These are phyloP conservation scores for Lepilemur septentrionalis DNA, from an alignment of 2,797 vertebrate species.

Conservation along the genomic window DNA sequence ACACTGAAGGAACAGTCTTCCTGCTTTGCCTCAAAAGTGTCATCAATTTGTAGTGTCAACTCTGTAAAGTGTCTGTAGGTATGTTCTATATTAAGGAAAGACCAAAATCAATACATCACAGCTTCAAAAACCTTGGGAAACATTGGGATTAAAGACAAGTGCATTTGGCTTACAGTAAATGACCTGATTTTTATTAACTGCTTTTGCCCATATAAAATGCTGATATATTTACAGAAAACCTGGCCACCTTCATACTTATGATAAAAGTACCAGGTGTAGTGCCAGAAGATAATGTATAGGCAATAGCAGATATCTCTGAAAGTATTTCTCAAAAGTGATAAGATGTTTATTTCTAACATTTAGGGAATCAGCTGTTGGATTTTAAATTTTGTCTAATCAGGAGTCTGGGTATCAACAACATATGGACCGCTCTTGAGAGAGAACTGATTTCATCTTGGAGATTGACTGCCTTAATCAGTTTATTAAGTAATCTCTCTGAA, in stretches of 20 bases:
- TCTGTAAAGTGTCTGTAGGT: slow-evolving; percentile 63
- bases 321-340: slow-evolving; percentile 72
- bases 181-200: slow-evolving; percentile 47
- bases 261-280: slow-evolving; percentile 28
- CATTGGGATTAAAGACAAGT: not conserved
- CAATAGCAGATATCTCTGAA: slow-evolving; percentile 53
- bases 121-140: slow-evolving; percentile 19
- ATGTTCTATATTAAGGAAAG: slow-evolving; percentile 17
- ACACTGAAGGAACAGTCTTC: not conserved
- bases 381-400: slow-evolving; percentile 74
- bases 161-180: slow-evolving; percentile 42
- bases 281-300: slow-evolving; percentile 28
- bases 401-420: slow-evolving; percentile 49
- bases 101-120: not conserved
- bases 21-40: slow-evolving; percentile 70
- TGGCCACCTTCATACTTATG: slow-evolving; percentile 41
- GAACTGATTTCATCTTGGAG: slow-evolving; percentile 66
- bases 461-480: slow-evolving; percentile 22
- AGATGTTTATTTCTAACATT: slow-evolving; percentile 61
- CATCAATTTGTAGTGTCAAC: slow-evolving; percentile 62
- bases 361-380: not conserved
- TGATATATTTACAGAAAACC: slow-evolving; percentile 19
- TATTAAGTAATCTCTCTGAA: slow-evolving; percentile 21
- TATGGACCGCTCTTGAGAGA: slow-evolving; percentile 47
- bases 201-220: slow-evolving; percentile 9